phyloP scores from a whole-genome alignment of 2,888 invertebrate species.

The Elaeidobius kamerunicus region DNA sequence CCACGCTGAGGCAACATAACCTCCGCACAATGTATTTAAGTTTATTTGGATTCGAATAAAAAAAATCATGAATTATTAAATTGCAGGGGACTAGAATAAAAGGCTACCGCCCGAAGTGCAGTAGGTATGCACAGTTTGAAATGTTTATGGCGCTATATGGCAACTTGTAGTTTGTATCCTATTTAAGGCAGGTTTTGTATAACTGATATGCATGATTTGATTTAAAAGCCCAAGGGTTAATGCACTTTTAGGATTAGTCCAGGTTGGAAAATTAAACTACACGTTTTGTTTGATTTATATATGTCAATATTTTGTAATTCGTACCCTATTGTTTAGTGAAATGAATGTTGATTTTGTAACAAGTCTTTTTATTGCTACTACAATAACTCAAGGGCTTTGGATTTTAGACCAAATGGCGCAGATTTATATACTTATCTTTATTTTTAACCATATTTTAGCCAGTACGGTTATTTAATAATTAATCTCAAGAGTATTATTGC shows the following conservation, averaged over 20 bases:
- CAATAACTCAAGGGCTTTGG: too few species aligned
- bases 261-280: slow-evolving; percentile 1
- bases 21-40: slow-evolving; percentile 15
- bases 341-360: slow-evolving; percentile 1
- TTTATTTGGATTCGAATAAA: slow-evolving; percentile 21
- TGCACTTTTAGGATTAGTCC: slow-evolving; percentile 9
- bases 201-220: slow-evolving; percentile 28
- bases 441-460: too few species aligned
- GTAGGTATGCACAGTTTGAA: slow-evolving; percentile 25
- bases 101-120: slow-evolving; percentile 26
- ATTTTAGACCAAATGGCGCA: too few species aligned
- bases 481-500: too few species aligned
- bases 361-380: too few species aligned
- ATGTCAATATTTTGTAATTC: slow-evolving; percentile 1
- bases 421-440: too few species aligned
- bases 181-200: slow-evolving; percentile 24
- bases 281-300: slow-evolving; percentile 9
- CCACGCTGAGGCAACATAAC: slow-evolving; percentile 21
- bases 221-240: slow-evolving; percentile 20
- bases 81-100: slow-evolving; percentile 18
- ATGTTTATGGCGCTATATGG: slow-evolving; percentile 26
- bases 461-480: too few species aligned
- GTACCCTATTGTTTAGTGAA: background rate
- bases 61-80: slow-evolving; percentile 30
- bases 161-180: slow-evolving; percentile 17